These are phyloP conservation scores for Spondyliosoma cantharus DNA, from an alignment of 2,797 vertebrate genomes.

Conservation along the genomic window DNA sequence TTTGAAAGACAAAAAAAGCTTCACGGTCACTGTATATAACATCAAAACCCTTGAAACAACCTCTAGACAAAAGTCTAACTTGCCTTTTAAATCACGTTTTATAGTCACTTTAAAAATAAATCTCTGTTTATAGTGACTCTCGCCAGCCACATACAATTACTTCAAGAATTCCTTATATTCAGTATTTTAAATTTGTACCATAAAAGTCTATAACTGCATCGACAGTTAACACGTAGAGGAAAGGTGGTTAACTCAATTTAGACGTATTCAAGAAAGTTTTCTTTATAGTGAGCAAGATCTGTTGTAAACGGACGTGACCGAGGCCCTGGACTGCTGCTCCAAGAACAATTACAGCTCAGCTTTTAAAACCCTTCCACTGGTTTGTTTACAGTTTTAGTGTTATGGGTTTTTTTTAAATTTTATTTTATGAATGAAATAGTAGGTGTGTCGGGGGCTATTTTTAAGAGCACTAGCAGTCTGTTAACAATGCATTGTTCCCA, in stretches of 20 bases:
- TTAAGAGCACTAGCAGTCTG: slow-evolving; percentile 8
- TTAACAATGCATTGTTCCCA: slow-evolving; percentile 21
- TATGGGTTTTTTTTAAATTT: background rate
- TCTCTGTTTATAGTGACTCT: background rate
- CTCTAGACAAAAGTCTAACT: background rate
- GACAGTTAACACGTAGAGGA: background rate
- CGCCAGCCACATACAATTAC: background rate
- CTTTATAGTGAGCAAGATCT: background rate
- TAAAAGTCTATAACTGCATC: background rate
- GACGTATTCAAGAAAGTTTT: background rate
- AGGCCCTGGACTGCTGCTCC: background rate
- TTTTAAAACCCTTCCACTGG: background rate
- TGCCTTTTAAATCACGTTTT: background rate
- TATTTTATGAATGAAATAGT: slow-evolving; percentile 7
- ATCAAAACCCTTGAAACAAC: background rate
- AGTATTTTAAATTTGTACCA: background rate
- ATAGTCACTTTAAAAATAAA: too few species aligned
- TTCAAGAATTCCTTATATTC: background rate
- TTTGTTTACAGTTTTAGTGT: slow-evolving; percentile 5
- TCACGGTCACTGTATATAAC: too few species aligned
- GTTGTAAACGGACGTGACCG: background rate
- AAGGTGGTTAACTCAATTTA: background rate
- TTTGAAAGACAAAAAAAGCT: background rate
- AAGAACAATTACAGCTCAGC: background rate
- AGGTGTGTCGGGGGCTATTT: slow-evolving; percentile 5